phyloP scores from a whole-genome alignment of 1,140 invertebrate genomes.

The Drosophila suzukii region DNA sequence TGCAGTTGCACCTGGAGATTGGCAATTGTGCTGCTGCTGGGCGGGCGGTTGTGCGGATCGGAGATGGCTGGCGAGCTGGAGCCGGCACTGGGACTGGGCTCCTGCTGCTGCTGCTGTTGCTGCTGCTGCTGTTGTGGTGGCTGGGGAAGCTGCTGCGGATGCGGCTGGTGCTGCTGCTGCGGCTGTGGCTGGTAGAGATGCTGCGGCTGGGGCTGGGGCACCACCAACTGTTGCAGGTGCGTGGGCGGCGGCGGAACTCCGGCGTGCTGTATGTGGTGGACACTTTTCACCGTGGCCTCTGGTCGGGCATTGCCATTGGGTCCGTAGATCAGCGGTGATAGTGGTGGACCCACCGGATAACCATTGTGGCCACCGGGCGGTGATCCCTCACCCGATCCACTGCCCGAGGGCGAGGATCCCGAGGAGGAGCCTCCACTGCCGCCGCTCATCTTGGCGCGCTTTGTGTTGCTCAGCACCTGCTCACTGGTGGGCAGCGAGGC shows the following conservation, averaged over 20 bases:
- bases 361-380: constrained; percentile 42
- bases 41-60: constrained; percentile 79
- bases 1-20: constrained; percentile 73
- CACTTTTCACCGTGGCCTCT: constrained; percentile 44
- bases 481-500: constrained; percentile 92
- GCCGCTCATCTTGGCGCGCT: constrained; percentile 89
- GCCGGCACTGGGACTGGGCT: constrained; percentile 53
- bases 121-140: not conserved
- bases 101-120: constrained; percentile 42
- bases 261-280: constrained; percentile 68
- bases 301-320: constrained; percentile 34
- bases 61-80: constrained; percentile 22
- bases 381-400: constrained; percentile 27
- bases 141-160: constrained; percentile 36
- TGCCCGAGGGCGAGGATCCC: constrained; percentile 50
- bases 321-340: constrained; percentile 63
- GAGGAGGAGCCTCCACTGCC: constrained; percentile 27
- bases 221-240: constrained; percentile 33
- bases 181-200: constrained; percentile 52
- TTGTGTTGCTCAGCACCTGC: constrained; percentile 92
- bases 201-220: constrained; percentile 46
- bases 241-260: constrained; percentile 43
- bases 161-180: constrained; percentile 48
- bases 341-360: constrained; percentile 44
- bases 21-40: constrained; percentile 63